Evolutionary conservation across 2,797 vertebrate species (phyloP).

Genomic region (Karalla daura): DNA sequence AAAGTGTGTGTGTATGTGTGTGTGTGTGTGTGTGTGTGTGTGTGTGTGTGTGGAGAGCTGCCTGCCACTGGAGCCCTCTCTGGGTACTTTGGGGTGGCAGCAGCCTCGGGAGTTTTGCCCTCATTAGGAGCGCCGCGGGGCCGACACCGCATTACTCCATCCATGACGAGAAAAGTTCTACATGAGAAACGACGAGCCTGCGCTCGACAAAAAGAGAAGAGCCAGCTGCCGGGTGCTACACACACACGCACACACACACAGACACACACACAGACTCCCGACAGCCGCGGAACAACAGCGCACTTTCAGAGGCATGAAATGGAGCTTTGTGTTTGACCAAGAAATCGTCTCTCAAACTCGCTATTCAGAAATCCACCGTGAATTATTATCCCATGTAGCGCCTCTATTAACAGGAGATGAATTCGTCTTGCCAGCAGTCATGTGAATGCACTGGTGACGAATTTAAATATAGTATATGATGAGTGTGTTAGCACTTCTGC

Average conservation of each 20-base stretch:
- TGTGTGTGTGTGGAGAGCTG: slow-evolving; percentile 4
- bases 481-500: background rate
- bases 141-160: slow-evolving; percentile 51
- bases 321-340: slow-evolving; percentile 45
- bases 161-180: slow-evolving; percentile 47
- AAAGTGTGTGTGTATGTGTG: background rate
- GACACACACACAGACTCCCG: slow-evolving; percentile 12
- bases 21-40: background rate
- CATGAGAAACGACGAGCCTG: slow-evolving; percentile 43
- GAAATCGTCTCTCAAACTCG: slow-evolving; percentile 32
- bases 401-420: background rate
- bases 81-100: slow-evolving; percentile 50
- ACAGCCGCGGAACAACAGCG: slow-evolving; percentile 21
- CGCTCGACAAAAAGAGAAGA: slow-evolving; percentile 2
- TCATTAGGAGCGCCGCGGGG: slow-evolving; percentile 53
- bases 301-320: slow-evolving; percentile 32
- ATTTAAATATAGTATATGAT: background rate
- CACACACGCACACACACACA: no score
- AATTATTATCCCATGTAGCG: slow-evolving; percentile 3
- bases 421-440: slow-evolving; percentile 11
- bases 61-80: slow-evolving; percentile 28
- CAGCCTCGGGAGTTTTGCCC: slow-evolving; percentile 53
- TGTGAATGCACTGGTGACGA: slow-evolving; percentile 18
- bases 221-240: slow-evolving; percentile 42
- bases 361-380: slow-evolving; percentile 31